Evolutionary conservation across 2,797 vertebrate species (phyloP).

Genomic region (Catamblyrhynchus diadema): DNA sequence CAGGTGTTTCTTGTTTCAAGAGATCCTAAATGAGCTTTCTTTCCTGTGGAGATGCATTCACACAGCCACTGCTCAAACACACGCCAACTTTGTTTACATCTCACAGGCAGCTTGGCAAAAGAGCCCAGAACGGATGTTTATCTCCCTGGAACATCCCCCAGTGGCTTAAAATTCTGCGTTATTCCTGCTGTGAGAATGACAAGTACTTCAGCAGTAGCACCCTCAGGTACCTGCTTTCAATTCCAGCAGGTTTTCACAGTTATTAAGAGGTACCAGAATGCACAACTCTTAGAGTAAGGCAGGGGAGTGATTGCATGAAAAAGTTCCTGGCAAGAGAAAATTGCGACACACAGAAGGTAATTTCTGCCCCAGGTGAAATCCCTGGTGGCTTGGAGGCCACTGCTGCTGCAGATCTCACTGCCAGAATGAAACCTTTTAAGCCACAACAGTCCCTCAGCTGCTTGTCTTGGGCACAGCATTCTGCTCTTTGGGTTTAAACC

Average conservation of each 20-base stretch:
- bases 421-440: not conserved
- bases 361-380: not conserved
- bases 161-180: constrained; percentile 36
- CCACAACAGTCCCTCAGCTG: not conserved
- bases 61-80: constrained; percentile 39
- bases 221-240: constrained; percentile 10
- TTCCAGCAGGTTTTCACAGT: constrained; percentile 13
- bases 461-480: not conserved
- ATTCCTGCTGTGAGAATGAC: constrained; percentile 56
- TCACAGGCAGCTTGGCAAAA: constrained; percentile 56
- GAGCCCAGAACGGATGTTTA: constrained; percentile 60
- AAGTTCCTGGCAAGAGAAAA: not conserved
- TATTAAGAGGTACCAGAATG: not conserved
- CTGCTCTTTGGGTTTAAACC: not conserved
- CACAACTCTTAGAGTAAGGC: not conserved
- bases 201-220: constrained; percentile 42
- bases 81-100: constrained; percentile 53
- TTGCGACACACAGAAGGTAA: not conserved
- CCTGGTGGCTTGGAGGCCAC: not conserved
- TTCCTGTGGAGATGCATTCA: constrained; percentile 61
- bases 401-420: not conserved
- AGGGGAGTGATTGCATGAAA: not conserved
- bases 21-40: constrained; percentile 51
- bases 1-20: constrained; percentile 71
- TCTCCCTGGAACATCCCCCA: constrained; percentile 55